phyloP scores from a whole-genome alignment of 2,888 invertebrate genomes.

The Entomobrya multifasciata region DNA sequence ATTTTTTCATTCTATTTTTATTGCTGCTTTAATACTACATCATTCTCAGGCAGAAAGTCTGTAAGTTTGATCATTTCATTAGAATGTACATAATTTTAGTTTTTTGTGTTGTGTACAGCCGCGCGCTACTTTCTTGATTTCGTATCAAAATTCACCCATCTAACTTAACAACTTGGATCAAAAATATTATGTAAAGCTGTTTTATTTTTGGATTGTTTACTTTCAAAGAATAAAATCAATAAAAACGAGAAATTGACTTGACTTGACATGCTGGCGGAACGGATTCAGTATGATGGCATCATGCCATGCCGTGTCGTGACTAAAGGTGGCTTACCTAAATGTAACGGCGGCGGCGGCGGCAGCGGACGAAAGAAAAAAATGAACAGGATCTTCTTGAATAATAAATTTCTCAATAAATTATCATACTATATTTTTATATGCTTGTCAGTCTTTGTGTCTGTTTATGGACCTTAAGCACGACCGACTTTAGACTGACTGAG shows the following conservation, averaged over 20 bases:
- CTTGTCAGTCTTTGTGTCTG: no score
- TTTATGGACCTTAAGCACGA: no score
- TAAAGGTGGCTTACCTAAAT: neutral
- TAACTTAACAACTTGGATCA: neutral
- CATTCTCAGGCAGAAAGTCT: neutral
- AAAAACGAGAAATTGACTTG: conserved; percentile 2
- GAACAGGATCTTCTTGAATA: neutral
- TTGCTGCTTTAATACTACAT: neutral
- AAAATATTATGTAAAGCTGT: neutral
- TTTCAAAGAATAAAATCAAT: neutral
- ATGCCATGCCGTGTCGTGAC: neutral
- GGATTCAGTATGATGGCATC: neutral
- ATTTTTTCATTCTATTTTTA: neutral
- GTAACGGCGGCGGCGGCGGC: neutral
- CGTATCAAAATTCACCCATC: neutral
- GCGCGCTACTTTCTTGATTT: neutral
- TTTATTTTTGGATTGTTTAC: neutral
- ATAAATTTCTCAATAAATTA: conserved; percentile 27
- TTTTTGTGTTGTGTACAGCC: neutral
- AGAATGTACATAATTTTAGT: no score
- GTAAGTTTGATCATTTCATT: neutral
- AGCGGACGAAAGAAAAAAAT: neutral
- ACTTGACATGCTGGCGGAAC: neutral
- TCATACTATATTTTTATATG: neutral
- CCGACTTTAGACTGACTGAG: no score